phyloP scores from a whole-genome alignment of 2,888 invertebrate genomes.

The Microchrysa polita region DNA sequence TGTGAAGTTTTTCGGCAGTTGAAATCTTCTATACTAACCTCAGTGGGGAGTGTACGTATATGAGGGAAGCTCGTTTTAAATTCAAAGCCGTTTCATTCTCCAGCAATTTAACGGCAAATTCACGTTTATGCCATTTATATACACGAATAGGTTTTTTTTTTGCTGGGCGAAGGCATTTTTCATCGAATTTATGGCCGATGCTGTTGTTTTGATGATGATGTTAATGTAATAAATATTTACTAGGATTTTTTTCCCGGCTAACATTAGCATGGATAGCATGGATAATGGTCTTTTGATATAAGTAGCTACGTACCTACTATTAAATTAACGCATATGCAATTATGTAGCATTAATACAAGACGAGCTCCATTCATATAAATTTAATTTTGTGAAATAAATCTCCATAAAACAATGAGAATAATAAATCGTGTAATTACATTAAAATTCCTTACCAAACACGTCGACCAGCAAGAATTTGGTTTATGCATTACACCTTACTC shows the following conservation, averaged over 20 bases:
- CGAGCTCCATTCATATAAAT: not conserved
- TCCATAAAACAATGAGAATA: not conserved
- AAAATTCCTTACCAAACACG: not conserved
- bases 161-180: conserved; percentile 20
- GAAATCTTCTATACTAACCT: not conserved
- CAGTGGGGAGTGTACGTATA: not conserved
- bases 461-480: not conserved
- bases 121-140: conserved; percentile 41
- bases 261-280: too few species aligned
- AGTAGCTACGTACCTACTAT: too few species aligned
- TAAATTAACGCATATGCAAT: too few species aligned
- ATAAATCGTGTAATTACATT: not conserved
- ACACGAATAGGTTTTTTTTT: conserved; percentile 30
- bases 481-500: not conserved
- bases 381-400: not conserved
- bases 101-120: conserved; percentile 37
- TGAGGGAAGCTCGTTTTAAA: conserved; percentile 28
- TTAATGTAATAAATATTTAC: conserved; percentile 9
- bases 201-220: conserved; percentile 27
- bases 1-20: not conserved
- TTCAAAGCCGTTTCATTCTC: conserved; percentile 39
- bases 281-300: too few species aligned
- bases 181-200: conserved; percentile 14
- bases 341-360: too few species aligned
- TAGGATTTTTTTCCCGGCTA: not conserved